Evolutionary conservation across 2,113 vertebrate genomes (phyloP).

Genomic region (Merops nubicus): DNA sequence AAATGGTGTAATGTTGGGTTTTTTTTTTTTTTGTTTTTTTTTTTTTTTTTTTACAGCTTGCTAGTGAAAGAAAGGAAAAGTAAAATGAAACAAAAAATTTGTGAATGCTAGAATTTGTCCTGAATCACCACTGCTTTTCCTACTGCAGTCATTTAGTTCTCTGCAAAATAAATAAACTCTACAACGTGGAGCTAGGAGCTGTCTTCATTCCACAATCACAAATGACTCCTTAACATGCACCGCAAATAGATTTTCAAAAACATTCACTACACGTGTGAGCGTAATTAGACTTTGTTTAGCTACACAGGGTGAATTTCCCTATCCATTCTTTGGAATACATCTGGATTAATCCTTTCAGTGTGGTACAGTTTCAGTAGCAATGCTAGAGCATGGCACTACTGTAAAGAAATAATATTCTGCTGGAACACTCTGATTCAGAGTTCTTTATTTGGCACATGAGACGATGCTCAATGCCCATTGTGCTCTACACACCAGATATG

Average conservation of each 20-base stretch:
- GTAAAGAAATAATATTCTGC: not conserved
- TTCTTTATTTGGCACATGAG: not conserved
- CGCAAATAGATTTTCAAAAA: not conserved
- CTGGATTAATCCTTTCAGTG: not conserved
- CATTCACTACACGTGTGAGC: not conserved
- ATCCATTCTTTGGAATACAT: not conserved
- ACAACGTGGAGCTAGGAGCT: not conserved
- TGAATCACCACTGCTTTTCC: not conserved
- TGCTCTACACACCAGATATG: not conserved
- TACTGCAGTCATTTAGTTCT: not conserved
- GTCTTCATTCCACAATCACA: not conserved
- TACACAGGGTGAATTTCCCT: not conserved
- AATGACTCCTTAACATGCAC: not conserved
- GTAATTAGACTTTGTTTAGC: not conserved
- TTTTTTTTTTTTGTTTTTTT: no score
- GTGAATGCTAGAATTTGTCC: not conserved
- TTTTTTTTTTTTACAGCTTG: not conserved
- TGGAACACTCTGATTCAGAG: not conserved
- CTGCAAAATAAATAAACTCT: not conserved
- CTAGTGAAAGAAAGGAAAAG: not conserved
- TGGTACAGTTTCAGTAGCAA: not conserved
- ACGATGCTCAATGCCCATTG: fast-evolving
- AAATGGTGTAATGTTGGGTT: not conserved
- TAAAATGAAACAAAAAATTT: not conserved
- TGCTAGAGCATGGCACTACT: not conserved